Base-by-base conservation (phyloP, 2,888 invertebrate species). In the Pomacea canaliculata region DNA sequence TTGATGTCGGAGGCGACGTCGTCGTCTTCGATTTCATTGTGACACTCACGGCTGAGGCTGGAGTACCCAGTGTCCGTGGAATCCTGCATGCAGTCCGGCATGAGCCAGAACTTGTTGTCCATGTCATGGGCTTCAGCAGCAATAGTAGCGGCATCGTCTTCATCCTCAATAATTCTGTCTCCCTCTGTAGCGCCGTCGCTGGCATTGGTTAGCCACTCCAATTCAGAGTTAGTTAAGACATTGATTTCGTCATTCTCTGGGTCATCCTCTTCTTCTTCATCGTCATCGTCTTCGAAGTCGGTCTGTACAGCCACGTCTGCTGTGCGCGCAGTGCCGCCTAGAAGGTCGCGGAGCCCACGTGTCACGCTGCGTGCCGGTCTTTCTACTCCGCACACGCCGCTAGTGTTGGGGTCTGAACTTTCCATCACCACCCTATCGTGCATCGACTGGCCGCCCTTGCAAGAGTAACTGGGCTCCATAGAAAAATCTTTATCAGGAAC, bases 11-110 rank as follows among this genome's bases (percentile, higher is more conserved):
- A n/a, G 69, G 49, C 48, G 7, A 73, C 73, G n/a, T 79, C 73
- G 62, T 83, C 81, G 56, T 80, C 80, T 60, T 81, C 83, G 60
- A 80, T 73, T 51, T 75, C 79, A 63, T 82, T 76, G 13, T 79
- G 82, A 37, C 85, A 81, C 68, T 87, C 87, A 51, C 84, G 79
- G 16, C 83, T 81, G 51, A 84, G 78, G 71, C 87, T 87, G 10
- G 85, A 85, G 76, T 87, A 87, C 4, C 87, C 87, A 7, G 87
- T 87, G 78, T 87, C 87, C 19, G 85, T 84, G 0, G 86, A 86
- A 70, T 84, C 86, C 71, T 86, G 85, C 85, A 87, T 86, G 71
- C 82, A 81, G 62, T 81, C 82, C 0, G 79, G 73, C 37, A 77
- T 72, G 13, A 73, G 23, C 73, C 76, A 49, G 71, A 79, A 66